A percentile compares a stretch with the other conserved stretches of the same genome.
These are phyloP conservation scores for Astropecten irregularis DNA, from an alignment of 53 echinoderm and acorn worm genomes.

Conservation along the genomic window DNA sequence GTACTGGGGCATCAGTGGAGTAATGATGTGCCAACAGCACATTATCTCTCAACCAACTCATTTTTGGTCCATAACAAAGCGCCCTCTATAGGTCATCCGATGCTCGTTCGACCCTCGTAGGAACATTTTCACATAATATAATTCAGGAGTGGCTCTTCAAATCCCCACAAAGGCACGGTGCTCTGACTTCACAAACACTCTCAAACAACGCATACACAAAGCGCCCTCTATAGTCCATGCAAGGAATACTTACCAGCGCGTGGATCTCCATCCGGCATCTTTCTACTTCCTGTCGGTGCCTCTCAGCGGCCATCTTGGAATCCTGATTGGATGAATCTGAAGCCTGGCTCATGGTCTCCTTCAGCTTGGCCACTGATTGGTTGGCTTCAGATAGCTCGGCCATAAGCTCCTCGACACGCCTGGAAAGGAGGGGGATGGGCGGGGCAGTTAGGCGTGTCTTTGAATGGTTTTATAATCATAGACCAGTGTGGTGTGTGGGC, in stretches of 20 bases:
- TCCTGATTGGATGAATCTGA: conserved; percentile 66
- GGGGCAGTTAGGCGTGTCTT: background rate
- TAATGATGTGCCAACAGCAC: too few species aligned
- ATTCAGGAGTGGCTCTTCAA: background rate
- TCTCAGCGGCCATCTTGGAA: conserved; percentile 43
- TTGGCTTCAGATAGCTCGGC: conserved; percentile 69
- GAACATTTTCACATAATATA: too few species aligned
- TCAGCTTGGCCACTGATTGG: conserved; percentile 74
- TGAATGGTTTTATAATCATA: too few species aligned
- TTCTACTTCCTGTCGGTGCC: conserved; percentile 77
- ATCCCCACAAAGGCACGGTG: background rate
- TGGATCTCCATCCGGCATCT: conserved; percentile 66
- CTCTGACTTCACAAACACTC: background rate
- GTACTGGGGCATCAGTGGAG: too few species aligned
- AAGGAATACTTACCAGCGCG: conserved; percentile 76
- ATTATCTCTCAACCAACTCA: too few species aligned
- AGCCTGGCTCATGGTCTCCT: conserved; percentile 74
- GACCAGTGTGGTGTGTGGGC: too few species aligned
- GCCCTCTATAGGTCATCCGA: too few species aligned
- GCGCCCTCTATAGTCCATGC: conserved; percentile 1
- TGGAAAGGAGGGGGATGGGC: background rate
- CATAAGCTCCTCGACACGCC: conserved; percentile 91
- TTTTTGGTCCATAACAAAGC: too few species aligned
- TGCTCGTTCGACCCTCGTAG: too few species aligned
- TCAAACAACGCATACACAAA: too few species aligned